These are phyloP conservation scores for Drosophila anceps DNA, from an alignment of 2,888 invertebrate genomes.

Conservation along the genomic window DNA sequence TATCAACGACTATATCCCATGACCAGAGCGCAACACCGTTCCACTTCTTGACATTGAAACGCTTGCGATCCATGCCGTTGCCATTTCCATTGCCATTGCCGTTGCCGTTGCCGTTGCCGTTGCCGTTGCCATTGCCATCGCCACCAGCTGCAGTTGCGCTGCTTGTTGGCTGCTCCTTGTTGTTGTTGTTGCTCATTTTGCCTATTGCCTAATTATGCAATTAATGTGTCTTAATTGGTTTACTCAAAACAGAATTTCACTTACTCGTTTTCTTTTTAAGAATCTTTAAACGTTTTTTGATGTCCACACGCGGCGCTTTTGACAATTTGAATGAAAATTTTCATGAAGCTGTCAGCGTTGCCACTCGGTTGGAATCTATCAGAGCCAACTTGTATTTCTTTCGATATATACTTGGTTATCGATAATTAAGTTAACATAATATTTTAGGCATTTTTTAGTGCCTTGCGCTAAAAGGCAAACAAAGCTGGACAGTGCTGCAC, in stretches of 20 bases:
- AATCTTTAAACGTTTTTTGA: not conserved
- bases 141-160: not conserved
- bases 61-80: not conserved
- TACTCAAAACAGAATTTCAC: not conserved
- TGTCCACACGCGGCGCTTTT: not conserved
- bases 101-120: not conserved
- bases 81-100: not conserved
- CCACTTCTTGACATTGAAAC: slow-evolving; percentile 28
- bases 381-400: too few relatives aligned
- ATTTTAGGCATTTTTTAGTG: not conserved
- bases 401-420: not conserved
- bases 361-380: not conserved
- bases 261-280: not conserved
- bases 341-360: not conserved
- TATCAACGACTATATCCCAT: slow-evolving; percentile 38
- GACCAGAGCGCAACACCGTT: slow-evolving; percentile 21
- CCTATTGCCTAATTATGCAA: not conserved
- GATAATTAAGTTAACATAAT: not conserved
- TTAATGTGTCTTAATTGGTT: not conserved
- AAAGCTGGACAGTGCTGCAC: too few relatives aligned
- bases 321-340: not conserved
- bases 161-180: not conserved
- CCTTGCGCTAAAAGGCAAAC: too few relatives aligned
- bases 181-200: not conserved
- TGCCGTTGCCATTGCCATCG: not conserved